Conservation (phyloP, 2,888 invertebrate species). For the Melanostoma scalare region DNA sequence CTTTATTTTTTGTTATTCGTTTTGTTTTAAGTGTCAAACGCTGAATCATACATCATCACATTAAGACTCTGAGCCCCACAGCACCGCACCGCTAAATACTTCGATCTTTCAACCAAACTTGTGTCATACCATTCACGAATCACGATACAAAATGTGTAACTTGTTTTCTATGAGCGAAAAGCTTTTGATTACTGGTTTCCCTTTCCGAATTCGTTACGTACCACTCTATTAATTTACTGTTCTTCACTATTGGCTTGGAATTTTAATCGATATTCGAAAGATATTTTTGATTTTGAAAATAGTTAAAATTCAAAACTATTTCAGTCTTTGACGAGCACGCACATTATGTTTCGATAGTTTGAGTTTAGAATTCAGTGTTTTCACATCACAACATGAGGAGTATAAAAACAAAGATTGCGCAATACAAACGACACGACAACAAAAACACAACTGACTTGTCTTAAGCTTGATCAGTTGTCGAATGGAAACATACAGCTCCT, state of each 20-base stretch:
- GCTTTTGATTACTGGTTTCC: conserved; percentile 60
- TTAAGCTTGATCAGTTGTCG: conserved; percentile 42
- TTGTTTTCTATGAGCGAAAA: conserved; percentile 54
- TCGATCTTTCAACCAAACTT: conserved; percentile 35
- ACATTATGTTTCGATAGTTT: conserved; percentile 2
- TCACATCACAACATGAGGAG: conserved; percentile 6
- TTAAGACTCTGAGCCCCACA: neutral
- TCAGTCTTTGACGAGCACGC: too few species aligned
- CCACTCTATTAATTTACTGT: conserved; percentile 30
- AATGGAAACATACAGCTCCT: conserved; percentile 10
- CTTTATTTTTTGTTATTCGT: neutral
- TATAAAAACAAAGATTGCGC: neutral
- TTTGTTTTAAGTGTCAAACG: neutral
- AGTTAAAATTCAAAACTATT: too few species aligned
- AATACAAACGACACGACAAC: conserved; percentile 28
- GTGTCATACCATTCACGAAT: neutral
- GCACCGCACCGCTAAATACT: neutral
- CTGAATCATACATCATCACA: conserved; percentile 10
- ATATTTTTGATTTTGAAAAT: neutral
- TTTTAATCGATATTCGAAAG: neutral
- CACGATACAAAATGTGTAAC: conserved; percentile 40
- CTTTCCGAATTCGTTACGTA: conserved; percentile 46
- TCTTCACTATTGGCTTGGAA: conserved; percentile 18
- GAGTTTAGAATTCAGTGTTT: neutral
- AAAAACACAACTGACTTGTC: conserved; percentile 48